phyloP scores from a whole-genome alignment of 2,797 vertebrate genomes.

The Notolabrus celidotus region DNA sequence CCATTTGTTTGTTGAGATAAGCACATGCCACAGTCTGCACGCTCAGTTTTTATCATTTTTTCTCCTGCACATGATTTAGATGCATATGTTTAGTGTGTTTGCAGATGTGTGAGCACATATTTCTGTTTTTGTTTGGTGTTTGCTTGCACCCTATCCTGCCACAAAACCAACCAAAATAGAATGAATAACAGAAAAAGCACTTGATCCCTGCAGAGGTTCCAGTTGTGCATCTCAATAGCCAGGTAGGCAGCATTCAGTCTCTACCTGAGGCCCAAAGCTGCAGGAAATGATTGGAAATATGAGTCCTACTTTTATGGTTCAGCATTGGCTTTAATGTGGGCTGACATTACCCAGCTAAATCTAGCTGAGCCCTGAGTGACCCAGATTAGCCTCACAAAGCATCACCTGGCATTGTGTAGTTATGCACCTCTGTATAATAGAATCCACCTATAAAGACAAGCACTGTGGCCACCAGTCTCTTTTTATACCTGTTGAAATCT shows the following conservation, averaged over 20 bases:
- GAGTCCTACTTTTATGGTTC: conserved; percentile 4
- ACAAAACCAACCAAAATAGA: conserved; percentile 11
- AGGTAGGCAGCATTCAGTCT: conserved; percentile 28
- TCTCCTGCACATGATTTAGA: conserved; percentile 16
- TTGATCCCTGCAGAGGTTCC: conserved; percentile 39
- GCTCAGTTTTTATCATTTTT: conserved; percentile 7
- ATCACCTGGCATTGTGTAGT: conserved; percentile 8
- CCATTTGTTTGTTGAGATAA: conserved; percentile 42
- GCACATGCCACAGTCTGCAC: conserved; percentile 1
- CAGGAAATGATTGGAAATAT: conserved; percentile 4
- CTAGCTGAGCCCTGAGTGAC: conserved; percentile 9
- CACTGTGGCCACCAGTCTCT: background rate
- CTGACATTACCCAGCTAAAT: conserved; percentile 15
- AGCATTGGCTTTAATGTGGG: conserved; percentile 21
- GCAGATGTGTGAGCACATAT: background rate
- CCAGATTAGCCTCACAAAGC: conserved; percentile 28
- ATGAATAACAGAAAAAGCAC: conserved; percentile 5
- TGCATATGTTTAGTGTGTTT: conserved; percentile 1
- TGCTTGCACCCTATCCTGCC: conserved; percentile 6
- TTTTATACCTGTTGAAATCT: background rate
- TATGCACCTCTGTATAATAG: background rate
- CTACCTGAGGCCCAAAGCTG: conserved; percentile 38
- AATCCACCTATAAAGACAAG: background rate
- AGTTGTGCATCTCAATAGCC: conserved; percentile 35
- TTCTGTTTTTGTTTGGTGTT: too few species aligned